Base-by-base conservation (phyloP, 2,888 invertebrate genomes). In the Drosophila koepferae region DNA sequence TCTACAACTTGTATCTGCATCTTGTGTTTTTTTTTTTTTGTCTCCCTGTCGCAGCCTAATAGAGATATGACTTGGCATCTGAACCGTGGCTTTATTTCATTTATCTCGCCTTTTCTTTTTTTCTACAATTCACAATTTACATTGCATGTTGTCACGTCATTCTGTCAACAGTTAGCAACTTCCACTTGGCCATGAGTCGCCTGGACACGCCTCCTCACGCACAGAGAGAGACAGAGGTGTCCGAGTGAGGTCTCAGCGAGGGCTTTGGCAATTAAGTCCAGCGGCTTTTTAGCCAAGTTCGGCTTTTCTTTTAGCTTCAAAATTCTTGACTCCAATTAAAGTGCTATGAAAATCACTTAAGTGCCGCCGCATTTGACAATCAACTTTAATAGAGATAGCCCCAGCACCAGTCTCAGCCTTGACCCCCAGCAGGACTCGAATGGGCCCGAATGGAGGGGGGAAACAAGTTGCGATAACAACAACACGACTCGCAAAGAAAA, bases 91-190 rank as follows among this genome's bases (percentile, higher is more conserved):
- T 66, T 78, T 80, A 89, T 88, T 87, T 89, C 88, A 85, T 85
- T 90, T 90, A 90, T 82, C 86, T 80, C n/a, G 28, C 40, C 28
- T 18, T n/a, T 80, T 88, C 77, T 16, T 14, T 16, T 14, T 82
- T 85, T 28, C 6, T 28, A 28, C 46, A 46, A 16, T 28, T 23
- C 14, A 85, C 90, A 88, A 85, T 85, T 89, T 85, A 77, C 87
- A 90, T 86, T 86, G 86, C 90, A 86, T 86, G 86, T 86, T 89
- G 90, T 90, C 86, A 86, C 89, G 86, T 85, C 90, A 86, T 77
- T 73, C 90, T 86, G 89, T 90, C 89, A 89, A 81, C 89, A 73
- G 77, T 34, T 72, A 43, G 61, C 61, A 58, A 38, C 58, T 46
- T 58, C 10, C 53, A 53, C 55, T 44, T 44, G 67, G 66, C 65